Conservation (phyloP, 2,888 invertebrate genomes). For the Tenthredo mesomela region DNA sequence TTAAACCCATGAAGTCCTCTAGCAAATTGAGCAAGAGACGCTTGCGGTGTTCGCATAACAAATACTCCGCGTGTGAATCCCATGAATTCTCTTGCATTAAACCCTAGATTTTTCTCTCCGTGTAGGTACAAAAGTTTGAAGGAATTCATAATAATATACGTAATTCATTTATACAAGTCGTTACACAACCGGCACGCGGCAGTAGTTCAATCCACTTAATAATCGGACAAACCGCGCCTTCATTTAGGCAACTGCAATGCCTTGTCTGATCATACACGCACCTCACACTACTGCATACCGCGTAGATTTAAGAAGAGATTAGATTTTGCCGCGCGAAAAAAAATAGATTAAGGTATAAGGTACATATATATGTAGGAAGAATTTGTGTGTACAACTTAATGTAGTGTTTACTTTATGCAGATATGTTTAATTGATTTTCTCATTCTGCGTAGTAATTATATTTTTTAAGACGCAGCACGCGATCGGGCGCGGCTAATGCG, state of each 20-base stretch:
- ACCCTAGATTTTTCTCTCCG: no score
- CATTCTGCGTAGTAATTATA: background rate
- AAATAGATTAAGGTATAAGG: background rate
- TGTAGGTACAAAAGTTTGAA: background rate
- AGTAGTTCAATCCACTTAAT: background rate
- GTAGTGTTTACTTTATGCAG: background rate
- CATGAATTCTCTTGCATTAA: no score
- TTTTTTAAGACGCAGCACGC: background rate
- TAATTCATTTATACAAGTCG: background rate
- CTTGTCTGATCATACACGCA: slow-evolving; percentile 16
- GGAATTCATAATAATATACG: background rate
- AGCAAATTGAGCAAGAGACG: no score
- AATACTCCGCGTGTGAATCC: no score
- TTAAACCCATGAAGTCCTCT: no score
- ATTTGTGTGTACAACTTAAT: background rate
- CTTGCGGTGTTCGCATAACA: no score
- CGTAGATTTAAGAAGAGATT: background rate
- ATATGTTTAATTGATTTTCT: background rate
- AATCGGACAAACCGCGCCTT: background rate
- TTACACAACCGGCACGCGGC: background rate
- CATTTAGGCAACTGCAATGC: slow-evolving; percentile 14
- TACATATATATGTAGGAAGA: no score
- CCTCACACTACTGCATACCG: slow-evolving; percentile 9
- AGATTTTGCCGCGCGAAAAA: background rate
- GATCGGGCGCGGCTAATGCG: background rate